Conservation (phyloP, 2,888 invertebrate genomes). For the Argynnis bischoffii region DNA sequence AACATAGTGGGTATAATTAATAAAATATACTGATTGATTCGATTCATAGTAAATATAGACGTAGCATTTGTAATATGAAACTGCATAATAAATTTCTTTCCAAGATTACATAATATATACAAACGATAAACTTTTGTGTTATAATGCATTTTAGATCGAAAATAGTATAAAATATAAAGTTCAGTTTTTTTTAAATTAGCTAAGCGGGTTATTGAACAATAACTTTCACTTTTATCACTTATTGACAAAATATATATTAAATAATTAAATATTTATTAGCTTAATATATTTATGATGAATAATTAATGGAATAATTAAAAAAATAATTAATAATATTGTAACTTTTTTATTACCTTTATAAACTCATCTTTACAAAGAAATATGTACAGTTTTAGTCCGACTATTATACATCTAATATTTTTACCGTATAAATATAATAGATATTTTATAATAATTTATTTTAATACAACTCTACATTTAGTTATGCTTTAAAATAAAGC, state of each 20-base stretch:
- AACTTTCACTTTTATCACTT: constrained; percentile 4
- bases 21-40: neutral
- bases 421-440: no score
- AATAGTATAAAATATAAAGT: neutral
- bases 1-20: neutral
- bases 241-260: neutral
- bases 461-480: neutral
- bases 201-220: neutral
- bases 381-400: no score
- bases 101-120: neutral
- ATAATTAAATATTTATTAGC: neutral
- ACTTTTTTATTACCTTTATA: no score
- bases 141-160: neutral
- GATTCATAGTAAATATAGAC: neutral
- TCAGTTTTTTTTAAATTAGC: neutral
- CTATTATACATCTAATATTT: no score
- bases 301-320: no score
- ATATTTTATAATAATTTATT: no score
- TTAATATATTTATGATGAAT: neutral
- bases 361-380: no score
- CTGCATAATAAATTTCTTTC: neutral
- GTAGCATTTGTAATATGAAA: neutral
- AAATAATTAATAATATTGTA: no score
- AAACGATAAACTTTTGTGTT: neutral
- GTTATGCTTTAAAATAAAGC: constrained; percentile 3